Base-by-base conservation (phyloP, 1,140 invertebrate genomes). In the Ips nitidus region DNA sequence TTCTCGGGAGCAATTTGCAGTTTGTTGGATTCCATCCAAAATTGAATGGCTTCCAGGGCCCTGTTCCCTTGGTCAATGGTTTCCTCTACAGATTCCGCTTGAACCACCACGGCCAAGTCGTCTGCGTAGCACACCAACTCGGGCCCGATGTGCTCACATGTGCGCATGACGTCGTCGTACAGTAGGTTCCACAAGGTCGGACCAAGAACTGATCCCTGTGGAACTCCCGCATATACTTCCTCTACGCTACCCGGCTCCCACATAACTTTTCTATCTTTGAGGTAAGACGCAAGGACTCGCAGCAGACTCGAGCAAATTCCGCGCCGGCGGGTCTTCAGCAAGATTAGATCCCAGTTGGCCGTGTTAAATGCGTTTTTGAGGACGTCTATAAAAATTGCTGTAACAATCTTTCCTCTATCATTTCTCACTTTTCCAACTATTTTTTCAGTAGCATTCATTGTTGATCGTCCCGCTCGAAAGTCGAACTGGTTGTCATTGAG, bases 311-410 rank as follows among this genome's bases (percentile, higher is more conserved):
- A 5, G 37, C 1, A 22, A 5, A 62, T 8, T 36, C 37, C 37
- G 4, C 47, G 45, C 1, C 2, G 57, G 41, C 4, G 38, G 41
- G 62, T 52, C 41, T 62, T 52, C 2, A 41, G 22, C 2, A 59
- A 56, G 2, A 71, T 71, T 41, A 55, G 41, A 6, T n/a, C 4
- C 66, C 70, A 71, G 5, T 52, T 56, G 1, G 59, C 61, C 22
- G 59, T 69, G 41, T 71, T 71, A 43, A 68, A 73, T 7, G 70
- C 72, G 52, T 69, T 71, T 42, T 61, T 47, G n/a, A n/a, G n/a
- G 1, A 73, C 39, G 56, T 71, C 72, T 6, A 73, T 36, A 8
- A 52, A 37, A 7, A 73, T 63, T 41, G 58, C 4, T n/a, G n/a
- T n/a, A 3, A 59, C 56, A 45, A 2, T 40, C 1, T 5, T 1